Percentiles rank a stretch among this genome's conserved stretches.
phyloP scores from a whole-genome alignment of 2,888 invertebrate genomes.

The Deroplatys truncata region DNA sequence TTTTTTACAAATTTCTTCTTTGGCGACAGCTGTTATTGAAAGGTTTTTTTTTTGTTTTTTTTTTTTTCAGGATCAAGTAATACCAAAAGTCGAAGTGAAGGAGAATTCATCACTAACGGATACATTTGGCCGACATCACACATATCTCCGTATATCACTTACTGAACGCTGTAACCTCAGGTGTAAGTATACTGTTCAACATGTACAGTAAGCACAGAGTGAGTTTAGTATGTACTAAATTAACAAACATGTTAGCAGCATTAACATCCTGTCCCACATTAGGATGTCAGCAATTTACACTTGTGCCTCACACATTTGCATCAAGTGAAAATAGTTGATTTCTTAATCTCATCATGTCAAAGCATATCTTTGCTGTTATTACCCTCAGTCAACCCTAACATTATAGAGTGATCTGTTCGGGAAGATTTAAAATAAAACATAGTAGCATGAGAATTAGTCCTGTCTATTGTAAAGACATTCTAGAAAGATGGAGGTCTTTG shows the following conservation, averaged over 20 bases:
- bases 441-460: no score
- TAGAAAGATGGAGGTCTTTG: no score
- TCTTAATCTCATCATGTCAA: no score
- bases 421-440: no score
- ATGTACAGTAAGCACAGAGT: neutral
- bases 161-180: slow-evolving; percentile 95
- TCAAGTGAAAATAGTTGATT: no score
- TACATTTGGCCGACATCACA: slow-evolving; percentile 81
- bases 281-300: neutral
- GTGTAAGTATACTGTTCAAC: slow-evolving; percentile 62
- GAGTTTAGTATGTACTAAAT: neutral
- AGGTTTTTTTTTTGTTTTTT: neutral
- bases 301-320: no score
- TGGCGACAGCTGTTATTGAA: no score
- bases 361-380: no score
- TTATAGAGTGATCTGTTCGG: no score
- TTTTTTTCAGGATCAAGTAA: neutral
- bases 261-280: neutral
- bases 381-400: no score
- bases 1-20: no score
- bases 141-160: slow-evolving; percentile 90
- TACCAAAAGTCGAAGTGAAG: neutral
- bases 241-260: neutral
- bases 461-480: no score
- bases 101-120: slow-evolving; percentile 57